Evolutionary conservation across 2,797 vertebrate genomes (phyloP).

Genomic region (Lerista edwardsae): DNA sequence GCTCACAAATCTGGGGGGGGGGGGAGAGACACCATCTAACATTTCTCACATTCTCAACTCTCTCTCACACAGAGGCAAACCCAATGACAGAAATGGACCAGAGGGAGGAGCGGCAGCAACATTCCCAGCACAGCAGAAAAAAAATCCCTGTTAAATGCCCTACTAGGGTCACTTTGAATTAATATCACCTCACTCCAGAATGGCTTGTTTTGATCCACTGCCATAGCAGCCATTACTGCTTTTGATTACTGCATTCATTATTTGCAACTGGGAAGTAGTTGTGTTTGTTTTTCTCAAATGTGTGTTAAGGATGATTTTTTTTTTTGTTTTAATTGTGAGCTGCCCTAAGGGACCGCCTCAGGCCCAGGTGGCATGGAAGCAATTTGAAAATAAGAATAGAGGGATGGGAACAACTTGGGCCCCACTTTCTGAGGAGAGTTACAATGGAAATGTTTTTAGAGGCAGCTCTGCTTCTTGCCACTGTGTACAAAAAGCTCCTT

Average conservation of each 20-base stretch:
- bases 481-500: background rate
- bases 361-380: background rate
- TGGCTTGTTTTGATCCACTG: background rate
- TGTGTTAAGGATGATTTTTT: background rate
- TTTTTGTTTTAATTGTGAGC: background rate
- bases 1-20: no score
- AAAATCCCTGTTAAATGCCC: no score
- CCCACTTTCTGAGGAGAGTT: background rate
- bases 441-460: background rate
- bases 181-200: background rate
- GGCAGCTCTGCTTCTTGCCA: background rate
- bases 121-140: background rate
- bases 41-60: no score
- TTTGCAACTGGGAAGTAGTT: background rate
- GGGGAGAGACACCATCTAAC: background rate
- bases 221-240: background rate
- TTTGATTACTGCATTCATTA: no score
- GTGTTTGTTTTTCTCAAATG: background rate
- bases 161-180: background rate
- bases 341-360: background rate
- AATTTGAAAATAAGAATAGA: background rate
- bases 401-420: no score
- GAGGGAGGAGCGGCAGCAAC: background rate
- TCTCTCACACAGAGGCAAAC: background rate
- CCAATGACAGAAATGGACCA: background rate